These are phyloP conservation scores for Pseudorectes ferrugineus DNA, from an alignment of 2,113 vertebrate genomes.

Conservation along the genomic window DNA sequence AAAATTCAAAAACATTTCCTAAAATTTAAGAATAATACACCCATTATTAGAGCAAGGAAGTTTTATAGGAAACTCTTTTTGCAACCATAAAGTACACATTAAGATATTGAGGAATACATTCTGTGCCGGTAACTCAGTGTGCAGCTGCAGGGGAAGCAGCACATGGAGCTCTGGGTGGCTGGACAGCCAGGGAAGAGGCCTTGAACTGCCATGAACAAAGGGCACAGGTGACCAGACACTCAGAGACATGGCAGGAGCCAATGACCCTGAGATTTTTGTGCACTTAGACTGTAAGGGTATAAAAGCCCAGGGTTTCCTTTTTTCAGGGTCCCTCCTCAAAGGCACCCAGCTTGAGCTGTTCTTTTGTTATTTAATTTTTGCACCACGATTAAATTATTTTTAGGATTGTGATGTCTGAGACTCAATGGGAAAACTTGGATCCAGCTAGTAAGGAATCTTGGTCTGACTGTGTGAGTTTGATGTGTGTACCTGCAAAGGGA, in stretches of 20 bases:
- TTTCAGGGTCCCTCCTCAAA: not conserved
- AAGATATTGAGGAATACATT: not conserved
- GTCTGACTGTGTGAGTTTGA: not conserved
- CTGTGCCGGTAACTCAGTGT: fast-evolving
- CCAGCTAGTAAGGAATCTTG: not conserved
- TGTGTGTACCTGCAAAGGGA: not conserved
- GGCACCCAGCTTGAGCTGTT: not conserved
- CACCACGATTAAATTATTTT: not conserved
- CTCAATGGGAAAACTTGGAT: not conserved
- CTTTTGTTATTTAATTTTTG: not conserved
- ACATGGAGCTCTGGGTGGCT: not conserved
- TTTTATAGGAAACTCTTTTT: not conserved
- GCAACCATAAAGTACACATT: not conserved
- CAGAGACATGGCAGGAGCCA: not conserved
- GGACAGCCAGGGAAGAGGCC: fast-evolving
- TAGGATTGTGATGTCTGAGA: fast-evolving
- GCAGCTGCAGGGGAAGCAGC: not conserved
- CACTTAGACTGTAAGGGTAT: not conserved
- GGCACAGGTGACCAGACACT: not conserved
- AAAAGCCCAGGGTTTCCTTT: not conserved
- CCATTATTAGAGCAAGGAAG: not conserved
- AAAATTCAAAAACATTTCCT: not conserved
- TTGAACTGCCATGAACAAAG: not conserved
- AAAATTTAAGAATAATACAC: not conserved
- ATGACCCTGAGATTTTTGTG: too few relatives aligned